Conservation (phyloP, 2,113 vertebrate genomes). For the Epinephelus fuscoguttatus region DNA sequence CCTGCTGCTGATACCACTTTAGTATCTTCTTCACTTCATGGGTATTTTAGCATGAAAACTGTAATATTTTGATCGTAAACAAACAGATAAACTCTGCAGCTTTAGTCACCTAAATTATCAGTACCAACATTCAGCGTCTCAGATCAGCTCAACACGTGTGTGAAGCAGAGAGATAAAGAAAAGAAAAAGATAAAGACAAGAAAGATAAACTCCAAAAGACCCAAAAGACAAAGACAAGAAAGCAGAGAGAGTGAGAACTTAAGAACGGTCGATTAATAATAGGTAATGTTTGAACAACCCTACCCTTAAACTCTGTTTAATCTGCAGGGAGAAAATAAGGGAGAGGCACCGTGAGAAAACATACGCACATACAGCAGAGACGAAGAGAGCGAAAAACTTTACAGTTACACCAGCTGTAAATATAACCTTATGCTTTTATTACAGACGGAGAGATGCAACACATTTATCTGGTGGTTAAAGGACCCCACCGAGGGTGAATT, state of each 20-base stretch:
- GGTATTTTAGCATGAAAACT: no score
- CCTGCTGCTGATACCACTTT: not conserved
- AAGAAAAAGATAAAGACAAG: not conserved
- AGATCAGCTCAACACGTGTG: not conserved
- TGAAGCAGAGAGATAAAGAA: not conserved
- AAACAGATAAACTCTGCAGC: no score
- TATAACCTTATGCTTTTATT: not conserved
- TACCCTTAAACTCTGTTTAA: slow-evolving; percentile 1
- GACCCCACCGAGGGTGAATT: not conserved
- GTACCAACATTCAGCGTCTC: not conserved
- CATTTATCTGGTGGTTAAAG: not conserved
- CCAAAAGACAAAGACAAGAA: not conserved
- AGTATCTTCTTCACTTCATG: not conserved
- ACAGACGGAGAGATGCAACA: not conserved
- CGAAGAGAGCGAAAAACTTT: not conserved
- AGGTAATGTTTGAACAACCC: not conserved
- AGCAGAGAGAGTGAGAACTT: not conserved
- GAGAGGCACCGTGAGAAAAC: not conserved
- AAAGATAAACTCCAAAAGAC: not conserved
- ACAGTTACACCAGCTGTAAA: no score
- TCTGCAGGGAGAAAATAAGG: slow-evolving; percentile 2
- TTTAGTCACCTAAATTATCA: not conserved
- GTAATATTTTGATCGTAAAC: not conserved
- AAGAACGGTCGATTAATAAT: not conserved
- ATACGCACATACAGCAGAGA: not conserved